Percentiles rank a stretch among this genome's conserved stretches.
These are phyloP conservation scores for Lamellibrachia satsuma DNA, from an alignment of 2,888 invertebrate genomes.

Conservation along the genomic window DNA sequence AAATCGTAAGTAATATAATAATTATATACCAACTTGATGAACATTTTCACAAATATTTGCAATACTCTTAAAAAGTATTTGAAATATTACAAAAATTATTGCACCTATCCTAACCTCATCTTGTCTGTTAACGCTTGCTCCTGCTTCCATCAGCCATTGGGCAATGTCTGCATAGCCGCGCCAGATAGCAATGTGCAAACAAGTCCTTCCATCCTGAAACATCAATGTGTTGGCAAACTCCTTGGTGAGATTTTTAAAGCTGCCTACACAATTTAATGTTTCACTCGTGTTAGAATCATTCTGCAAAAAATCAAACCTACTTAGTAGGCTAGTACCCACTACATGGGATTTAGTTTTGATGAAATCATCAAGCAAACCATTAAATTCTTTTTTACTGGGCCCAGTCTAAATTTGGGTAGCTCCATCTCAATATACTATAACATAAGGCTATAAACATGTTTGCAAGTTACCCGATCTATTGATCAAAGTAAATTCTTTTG, in stretches of 20 bases:
- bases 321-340: not conserved
- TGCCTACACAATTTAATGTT: not conserved
- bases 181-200: not conserved
- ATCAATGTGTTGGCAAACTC: not conserved
- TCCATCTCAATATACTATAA: no score
- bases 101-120: not conserved
- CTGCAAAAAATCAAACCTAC: not conserved
- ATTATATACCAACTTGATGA: no score
- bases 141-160: not conserved
- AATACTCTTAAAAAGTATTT: no score
- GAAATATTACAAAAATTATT: no score
- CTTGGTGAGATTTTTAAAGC: not conserved
- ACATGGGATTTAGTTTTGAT: not conserved
- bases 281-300: not conserved
- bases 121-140: not conserved
- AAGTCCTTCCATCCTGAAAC: not conserved
- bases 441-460: no score
- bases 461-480: no score
- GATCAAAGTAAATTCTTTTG: no score
- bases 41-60: no score
- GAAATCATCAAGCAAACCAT: not conserved
- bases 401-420: no score
- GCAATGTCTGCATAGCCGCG: not conserved
- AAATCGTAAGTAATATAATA: no score
- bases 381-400: no score